A percentile compares a stretch with the other conserved stretches of the same genome.
Conservation (phyloP, 2,888 invertebrate species). For the Drosophila yooni region DNA sequence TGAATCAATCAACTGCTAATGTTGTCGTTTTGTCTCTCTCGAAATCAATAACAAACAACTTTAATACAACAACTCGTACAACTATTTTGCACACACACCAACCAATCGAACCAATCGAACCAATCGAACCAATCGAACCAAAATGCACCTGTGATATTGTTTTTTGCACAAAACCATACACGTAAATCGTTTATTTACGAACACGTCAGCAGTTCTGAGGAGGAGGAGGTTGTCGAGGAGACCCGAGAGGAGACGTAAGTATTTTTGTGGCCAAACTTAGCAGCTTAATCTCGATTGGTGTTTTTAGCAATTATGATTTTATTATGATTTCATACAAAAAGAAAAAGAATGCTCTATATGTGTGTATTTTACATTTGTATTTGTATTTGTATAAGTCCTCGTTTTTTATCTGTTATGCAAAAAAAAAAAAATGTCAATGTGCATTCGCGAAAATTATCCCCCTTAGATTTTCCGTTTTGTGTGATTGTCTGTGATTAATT, state of each 20-base stretch:
- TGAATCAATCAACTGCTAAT: conserved; percentile 67
- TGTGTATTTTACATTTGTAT: conserved; percentile 45
- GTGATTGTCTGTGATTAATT: conserved; percentile 61
- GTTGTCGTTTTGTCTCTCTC: conserved; percentile 69
- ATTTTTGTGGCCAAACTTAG: conserved; percentile 67
- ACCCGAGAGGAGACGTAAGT: conserved; percentile 85
- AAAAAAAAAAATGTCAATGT: conserved; percentile 42
- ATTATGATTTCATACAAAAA: conserved; percentile 34
- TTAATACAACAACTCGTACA: conserved; percentile 40
- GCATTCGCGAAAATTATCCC: conserved; percentile 43
- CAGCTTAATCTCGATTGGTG: conserved; percentile 68
- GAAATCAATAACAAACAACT: conserved; percentile 57
- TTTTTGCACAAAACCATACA: conserved; percentile 61
- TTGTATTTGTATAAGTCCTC: conserved; percentile 49
- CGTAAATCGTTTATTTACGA: conserved; percentile 73
- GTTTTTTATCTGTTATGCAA: conserved; percentile 49
- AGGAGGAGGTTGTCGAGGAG: conserved; percentile 85
- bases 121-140: conserved; percentile 33
- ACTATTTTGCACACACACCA: conserved; percentile 49
- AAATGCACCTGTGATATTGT: conserved; percentile 57
- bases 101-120: conserved; percentile 31
- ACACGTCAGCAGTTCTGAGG: conserved; percentile 84
- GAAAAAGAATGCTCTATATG: conserved; percentile 51
- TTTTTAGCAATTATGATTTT: conserved; percentile 52
- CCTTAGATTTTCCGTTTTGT: conserved; percentile 48